Evolutionary conservation across 2,113 vertebrate genomes (phyloP).

Genomic region (Brachyhypopomus gauderio): DNA sequence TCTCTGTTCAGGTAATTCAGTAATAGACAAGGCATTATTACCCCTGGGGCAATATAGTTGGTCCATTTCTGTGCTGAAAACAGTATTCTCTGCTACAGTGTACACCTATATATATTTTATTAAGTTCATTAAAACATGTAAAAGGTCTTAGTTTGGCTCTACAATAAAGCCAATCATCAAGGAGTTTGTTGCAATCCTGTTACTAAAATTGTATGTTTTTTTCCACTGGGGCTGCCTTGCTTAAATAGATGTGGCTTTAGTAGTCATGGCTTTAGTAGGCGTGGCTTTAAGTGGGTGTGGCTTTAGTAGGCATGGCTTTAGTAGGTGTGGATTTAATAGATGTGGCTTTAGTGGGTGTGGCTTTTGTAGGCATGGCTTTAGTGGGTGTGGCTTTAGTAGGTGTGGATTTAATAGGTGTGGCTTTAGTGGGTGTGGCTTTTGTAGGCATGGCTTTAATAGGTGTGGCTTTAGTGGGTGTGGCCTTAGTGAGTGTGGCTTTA

Average conservation of each 20-base stretch:
- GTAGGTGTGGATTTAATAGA: too few relatives aligned
- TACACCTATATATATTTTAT: not conserved
- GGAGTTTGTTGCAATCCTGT: conserved; percentile 28
- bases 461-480: not conserved
- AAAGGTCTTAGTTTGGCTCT: conserved; percentile 10
- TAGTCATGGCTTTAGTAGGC: too few relatives aligned
- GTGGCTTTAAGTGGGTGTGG: too few relatives aligned
- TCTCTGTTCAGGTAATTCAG: conserved; percentile 3
- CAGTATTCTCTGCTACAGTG: not conserved
- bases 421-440: too few relatives aligned
- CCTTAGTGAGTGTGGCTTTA: too few relatives aligned
- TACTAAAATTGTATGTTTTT: conserved; percentile 22
- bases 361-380: too few relatives aligned
- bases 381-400: too few relatives aligned
- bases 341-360: too few relatives aligned
- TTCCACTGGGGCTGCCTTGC: conserved; percentile 15
- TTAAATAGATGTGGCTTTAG: too few relatives aligned
- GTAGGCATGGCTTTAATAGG: not conserved
- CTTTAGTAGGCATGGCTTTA: too few relatives aligned
- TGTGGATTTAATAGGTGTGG: too few relatives aligned
- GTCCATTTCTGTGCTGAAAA: not conserved
- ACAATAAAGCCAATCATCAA: not conserved
- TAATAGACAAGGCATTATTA: not conserved
- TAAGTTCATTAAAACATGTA: conserved; percentile 8
- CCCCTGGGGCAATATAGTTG: not conserved